Percentiles rank a stretch among this genome's conserved stretches.
Conservation (phyloP, 2,113 vertebrate species). For the Centropristis striata region DNA sequence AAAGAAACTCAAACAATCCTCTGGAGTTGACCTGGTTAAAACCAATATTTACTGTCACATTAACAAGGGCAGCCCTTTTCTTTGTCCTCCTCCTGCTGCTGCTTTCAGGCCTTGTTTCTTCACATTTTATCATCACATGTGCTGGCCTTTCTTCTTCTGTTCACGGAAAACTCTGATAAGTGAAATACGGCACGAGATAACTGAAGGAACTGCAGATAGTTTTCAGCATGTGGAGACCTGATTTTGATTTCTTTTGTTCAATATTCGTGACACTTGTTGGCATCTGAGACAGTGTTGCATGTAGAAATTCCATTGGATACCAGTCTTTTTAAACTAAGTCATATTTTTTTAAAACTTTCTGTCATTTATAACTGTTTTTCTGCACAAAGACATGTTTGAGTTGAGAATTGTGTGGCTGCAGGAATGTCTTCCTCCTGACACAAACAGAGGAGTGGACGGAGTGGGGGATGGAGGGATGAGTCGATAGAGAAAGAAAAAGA, state of each 20-base stretch:
- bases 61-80: conserved; percentile 56
- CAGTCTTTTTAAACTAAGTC: too few species aligned
- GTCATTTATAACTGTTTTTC: too few species aligned
- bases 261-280: too few species aligned
- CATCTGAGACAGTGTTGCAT: too few species aligned
- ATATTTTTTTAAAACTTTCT: too few species aligned
- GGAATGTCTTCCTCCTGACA: conserved; percentile 29
- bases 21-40: conserved; percentile 68
- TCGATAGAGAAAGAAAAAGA: neutral
- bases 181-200: conserved; percentile 21
- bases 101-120: neutral
- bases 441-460: conserved; percentile 41
- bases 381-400: too few species aligned
- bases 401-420: conserved; percentile 6
- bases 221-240: too few species aligned
- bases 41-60: conserved; percentile 82
- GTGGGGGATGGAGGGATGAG: neutral
- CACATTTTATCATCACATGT: neutral
- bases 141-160: conserved; percentile 6
- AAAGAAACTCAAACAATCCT: conserved; percentile 75
- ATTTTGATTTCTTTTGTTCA: too few species aligned
- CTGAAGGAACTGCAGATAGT: neutral
- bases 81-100: conserved; percentile 25
- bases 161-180: conserved; percentile 35
- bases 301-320: too few species aligned